Base-by-base conservation (phyloP, 2,113 vertebrate genomes). In the Ariopsis seemanni region DNA sequence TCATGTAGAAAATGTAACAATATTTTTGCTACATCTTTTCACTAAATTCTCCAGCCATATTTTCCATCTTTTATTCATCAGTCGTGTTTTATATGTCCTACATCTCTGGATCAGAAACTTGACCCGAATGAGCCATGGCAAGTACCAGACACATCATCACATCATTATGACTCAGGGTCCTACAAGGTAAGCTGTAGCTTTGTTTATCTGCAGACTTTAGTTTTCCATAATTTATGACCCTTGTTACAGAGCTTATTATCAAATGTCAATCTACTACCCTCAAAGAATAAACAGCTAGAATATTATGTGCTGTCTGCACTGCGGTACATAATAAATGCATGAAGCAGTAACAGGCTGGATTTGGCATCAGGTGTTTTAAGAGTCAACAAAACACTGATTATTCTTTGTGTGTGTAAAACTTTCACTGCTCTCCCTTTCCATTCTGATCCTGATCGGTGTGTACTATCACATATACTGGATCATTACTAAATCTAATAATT, bases 191-290 rank as follows among this genome's bases (percentile, higher is more conserved):
- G 81, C 18, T 58, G 79, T 71, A 82, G 88, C 87, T 89, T 77
- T 53, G 83, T 89, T 90, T 86, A 86, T 91, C 91, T 85, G 62
- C 80, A 58, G 90, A 89, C 78, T 81, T 89, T 83, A 67, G 34
- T 42, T 22, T 69, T 90, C 86, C 88, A 92, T 92, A 89, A 94
- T 93, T 89, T 85, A 93, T 93, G 87, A 91, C 90, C 79, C 83
- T 89, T 85, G 89, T 86, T 78, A 52, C 75, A 88, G 87, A 84
- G 81, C 85, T 80, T 89, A 80, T 87, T 88, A 90, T 89, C 86
- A 90, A 87, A 89, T 87, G 89, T 91, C 88, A 88, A 86, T 90
- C 87, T 91, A 88, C 88, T 87, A 85, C 42, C 78, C 60, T 50
- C 67, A 86, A 87, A 22, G 81, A 91, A 87, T 85, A 92, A 92